Percentiles rank a stretch among this genome's conserved stretches.
Conservation (phyloP, 2,797 vertebrate genomes). For the Orestias chungarensis region DNA sequence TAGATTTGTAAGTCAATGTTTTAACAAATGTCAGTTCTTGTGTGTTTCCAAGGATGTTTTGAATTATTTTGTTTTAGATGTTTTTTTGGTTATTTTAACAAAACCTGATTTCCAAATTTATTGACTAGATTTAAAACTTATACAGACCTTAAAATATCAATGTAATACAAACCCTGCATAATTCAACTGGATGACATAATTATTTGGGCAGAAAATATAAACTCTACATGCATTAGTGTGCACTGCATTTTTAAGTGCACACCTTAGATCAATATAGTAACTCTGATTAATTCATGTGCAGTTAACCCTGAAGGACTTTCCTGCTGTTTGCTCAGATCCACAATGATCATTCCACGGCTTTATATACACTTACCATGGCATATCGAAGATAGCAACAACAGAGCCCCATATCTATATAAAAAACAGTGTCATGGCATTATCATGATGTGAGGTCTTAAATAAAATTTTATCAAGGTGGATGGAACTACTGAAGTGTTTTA, state of each 20-base stretch:
- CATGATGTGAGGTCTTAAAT: neutral
- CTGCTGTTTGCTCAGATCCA: neutral
- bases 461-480: neutral
- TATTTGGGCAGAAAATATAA: neutral
- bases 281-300: neutral
- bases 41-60: neutral
- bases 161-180: neutral
- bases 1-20: neutral
- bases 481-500: neutral
- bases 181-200: neutral
- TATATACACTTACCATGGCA: neutral
- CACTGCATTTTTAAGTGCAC: neutral
- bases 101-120: constrained; percentile 4
- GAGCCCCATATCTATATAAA: neutral
- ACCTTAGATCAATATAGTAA: neutral
- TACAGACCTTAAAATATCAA: neutral
- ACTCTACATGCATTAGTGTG: neutral
- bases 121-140: neutral
- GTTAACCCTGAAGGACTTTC: neutral
- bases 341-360: neutral
- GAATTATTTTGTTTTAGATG: neutral
- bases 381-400: neutral
- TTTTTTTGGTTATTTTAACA: neutral
- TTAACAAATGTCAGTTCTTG: neutral
- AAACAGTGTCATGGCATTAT: too few relatives aligned